These are phyloP conservation scores for Lobophora halterata DNA, from an alignment of 2,888 invertebrate species.

Conservation along the genomic window DNA sequence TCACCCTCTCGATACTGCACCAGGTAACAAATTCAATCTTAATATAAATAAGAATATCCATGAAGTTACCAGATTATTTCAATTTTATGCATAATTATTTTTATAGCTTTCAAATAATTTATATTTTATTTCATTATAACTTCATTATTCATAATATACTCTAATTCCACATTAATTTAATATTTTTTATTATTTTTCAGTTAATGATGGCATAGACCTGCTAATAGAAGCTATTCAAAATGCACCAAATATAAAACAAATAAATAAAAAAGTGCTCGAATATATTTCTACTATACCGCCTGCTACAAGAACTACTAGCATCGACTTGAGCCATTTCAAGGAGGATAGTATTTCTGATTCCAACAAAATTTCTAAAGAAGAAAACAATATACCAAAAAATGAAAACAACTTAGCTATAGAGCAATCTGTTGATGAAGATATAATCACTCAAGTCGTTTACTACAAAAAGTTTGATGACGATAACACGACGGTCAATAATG, in stretches of 20 bases:
- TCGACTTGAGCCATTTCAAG: constrained; percentile 1
- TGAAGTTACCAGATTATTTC: too few relatives aligned
- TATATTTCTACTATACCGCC: constrained; percentile 12
- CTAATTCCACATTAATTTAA: too few relatives aligned
- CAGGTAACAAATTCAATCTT: constrained; percentile 47
- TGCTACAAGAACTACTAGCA: constrained; percentile 4
- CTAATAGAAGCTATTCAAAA: constrained; percentile 64
- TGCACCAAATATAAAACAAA: constrained; percentile 59
- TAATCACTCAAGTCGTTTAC: constrained; percentile 11
- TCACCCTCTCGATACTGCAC: constrained; percentile 40
- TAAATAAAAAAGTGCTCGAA: constrained; percentile 44
- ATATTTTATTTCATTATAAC: too few relatives aligned
- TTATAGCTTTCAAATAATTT: too few relatives aligned
- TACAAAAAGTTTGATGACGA: constrained; percentile 14
- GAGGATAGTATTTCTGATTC: constrained; percentile 15
- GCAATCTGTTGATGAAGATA: constrained; percentile 5
- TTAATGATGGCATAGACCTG: constrained; percentile 62
- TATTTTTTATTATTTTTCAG: too few relatives aligned
- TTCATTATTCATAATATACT: too few relatives aligned
- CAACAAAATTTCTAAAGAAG: constrained; percentile 17
- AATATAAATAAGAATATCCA: too few relatives aligned
- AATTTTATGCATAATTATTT: constrained; percentile 12
- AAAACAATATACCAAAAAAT: constrained; percentile 3
- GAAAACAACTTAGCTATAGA: constrained; percentile 1
- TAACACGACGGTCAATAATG: constrained; percentile 8